Evolutionary conservation across 2,888 invertebrate species (phyloP), one percentile per base, ranked within the genome.

Genomic region (Tetramorium bicarinatum): DNA sequence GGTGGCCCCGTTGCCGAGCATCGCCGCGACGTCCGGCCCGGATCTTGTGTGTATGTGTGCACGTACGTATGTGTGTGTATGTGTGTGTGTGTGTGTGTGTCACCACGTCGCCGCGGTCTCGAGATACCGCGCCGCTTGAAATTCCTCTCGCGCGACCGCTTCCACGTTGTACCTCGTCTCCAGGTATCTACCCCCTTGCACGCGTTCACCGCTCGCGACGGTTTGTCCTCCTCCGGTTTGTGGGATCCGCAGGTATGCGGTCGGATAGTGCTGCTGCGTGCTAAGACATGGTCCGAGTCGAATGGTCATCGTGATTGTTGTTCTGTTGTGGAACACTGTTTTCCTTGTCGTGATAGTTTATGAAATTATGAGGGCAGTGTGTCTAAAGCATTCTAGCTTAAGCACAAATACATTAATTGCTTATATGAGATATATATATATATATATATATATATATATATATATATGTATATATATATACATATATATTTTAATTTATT

Each of bases 311-410:
- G n/a, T 54, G 38, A 61, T 61, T n/a, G 25, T 64, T 41, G 13
- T 3, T 52, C 52, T 13, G 21, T 38, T n/a, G 18, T 15, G 59
- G 56, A n/a, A 15, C 18, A 56, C 21, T 61, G 6, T 74, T 44
- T n/a, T 74, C 15, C 9, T 38, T 62, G 15, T 75, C 61, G 49
- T 15, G 47, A 34, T 75, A 11, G 38, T 52, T 64, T 11, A 25
- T 15, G 0, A 25, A 38, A 15, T 38, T 62, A n/a, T 1, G 1
- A 77, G n/a, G 64, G 21, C 11, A 25, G n/a, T 54, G 21, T 76
- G 41, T 29, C 29, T 7, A n/a, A 18, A 54, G 18, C 34, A 66
- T 77, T 18, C n/a, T 66, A 54, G 18, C 38, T 29, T 64, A 38
- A 49, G 38, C 18, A n/a, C 38, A 9, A 49, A 11, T 54, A 47